Evolutionary conservation across 2,113 vertebrate genomes (phyloP).

Genomic region (Pycnonotus jocosus): DNA sequence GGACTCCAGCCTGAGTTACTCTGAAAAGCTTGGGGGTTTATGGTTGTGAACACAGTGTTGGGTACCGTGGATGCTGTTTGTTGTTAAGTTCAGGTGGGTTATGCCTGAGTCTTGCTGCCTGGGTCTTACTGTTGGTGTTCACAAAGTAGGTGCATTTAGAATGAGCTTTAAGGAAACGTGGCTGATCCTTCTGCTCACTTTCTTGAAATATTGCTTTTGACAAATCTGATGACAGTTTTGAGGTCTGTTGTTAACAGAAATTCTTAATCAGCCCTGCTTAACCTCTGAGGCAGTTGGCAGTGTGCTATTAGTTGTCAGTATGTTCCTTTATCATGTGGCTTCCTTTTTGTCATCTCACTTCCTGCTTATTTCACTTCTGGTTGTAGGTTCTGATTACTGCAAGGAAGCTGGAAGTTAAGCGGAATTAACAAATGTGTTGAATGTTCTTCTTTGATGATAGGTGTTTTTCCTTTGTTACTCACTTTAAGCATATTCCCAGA

Average conservation of each 20-base stretch:
- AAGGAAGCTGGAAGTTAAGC: neutral
- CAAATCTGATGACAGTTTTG: neutral
- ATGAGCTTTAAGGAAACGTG: accelerated
- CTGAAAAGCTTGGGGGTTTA: neutral
- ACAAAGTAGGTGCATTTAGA: neutral
- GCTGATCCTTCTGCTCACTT: neutral
- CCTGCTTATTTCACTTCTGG: constrained; percentile 42
- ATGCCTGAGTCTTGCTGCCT: neutral
- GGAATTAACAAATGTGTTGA: neutral
- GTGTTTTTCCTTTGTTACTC: neutral
- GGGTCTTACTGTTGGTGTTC: neutral
- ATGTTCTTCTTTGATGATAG: neutral
- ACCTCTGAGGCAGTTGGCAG: neutral
- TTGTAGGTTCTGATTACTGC: neutral
- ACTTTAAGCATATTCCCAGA: neutral
- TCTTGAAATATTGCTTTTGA: neutral
- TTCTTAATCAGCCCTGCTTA: neutral
- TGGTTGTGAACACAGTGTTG: neutral
- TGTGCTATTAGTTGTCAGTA: neutral
- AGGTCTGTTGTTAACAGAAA: neutral
- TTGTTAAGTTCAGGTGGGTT: neutral
- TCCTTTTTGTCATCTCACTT: constrained; percentile 39
- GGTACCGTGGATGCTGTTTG: neutral
- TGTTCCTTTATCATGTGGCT: constrained; percentile 28
- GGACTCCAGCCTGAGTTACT: neutral